Conservation (phyloP, 2,113 vertebrate species). For the Strix uralensis region DNA sequence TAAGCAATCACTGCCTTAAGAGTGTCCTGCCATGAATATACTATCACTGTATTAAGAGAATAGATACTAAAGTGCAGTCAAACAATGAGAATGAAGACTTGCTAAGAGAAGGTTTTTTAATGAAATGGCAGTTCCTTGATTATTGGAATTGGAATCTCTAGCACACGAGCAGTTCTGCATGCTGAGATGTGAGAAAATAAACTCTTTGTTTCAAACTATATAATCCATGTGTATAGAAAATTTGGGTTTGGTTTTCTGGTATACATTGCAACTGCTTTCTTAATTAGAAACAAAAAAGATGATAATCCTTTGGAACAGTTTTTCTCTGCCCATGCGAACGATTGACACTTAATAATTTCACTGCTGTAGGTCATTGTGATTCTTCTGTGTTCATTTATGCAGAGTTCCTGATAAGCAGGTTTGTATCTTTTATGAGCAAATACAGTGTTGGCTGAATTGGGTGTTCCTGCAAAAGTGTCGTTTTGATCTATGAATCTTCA, state of each 20-base stretch:
- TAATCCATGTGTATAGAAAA: rapidly evolving
- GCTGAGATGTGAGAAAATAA: background rate
- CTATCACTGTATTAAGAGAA: background rate
- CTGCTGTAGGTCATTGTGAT: background rate
- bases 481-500: constrained; percentile 43
- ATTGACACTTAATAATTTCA: background rate
- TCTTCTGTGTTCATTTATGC: background rate
- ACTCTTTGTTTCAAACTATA: background rate
- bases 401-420: constrained; percentile 14
- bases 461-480: constrained; percentile 15
- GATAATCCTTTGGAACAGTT: background rate
- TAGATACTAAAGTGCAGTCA: background rate
- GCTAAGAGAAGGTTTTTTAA: background rate
- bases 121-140: background rate
- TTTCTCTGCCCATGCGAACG: background rate
- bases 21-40: background rate
- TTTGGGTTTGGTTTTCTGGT: background rate
- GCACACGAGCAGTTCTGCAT: rapidly evolving
- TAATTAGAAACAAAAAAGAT: background rate
- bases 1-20: background rate
- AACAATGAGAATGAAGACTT: background rate
- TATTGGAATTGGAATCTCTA: background rate
- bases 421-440: background rate
- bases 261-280: background rate
- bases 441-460: background rate